phyloP scores from a whole-genome alignment of 2,113 vertebrate genomes.

The Scopus umbretta region DNA sequence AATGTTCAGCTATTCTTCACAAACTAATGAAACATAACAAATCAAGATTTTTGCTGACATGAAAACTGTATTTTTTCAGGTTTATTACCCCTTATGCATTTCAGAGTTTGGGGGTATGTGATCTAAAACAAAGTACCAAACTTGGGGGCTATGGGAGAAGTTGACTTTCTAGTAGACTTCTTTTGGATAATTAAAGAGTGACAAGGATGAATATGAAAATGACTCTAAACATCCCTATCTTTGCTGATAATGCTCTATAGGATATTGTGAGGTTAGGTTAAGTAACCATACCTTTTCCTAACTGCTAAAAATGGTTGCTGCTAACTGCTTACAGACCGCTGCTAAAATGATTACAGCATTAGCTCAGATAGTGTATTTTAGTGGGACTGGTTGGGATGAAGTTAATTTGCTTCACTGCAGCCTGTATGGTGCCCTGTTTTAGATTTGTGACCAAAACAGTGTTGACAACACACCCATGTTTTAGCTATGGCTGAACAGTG shows the following conservation, averaged over 20 bases:
- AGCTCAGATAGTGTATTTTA: background rate
- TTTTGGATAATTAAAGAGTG: background rate
- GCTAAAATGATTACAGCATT: background rate
- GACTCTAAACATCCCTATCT: background rate
- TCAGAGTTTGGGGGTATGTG: background rate
- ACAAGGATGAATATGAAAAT: background rate
- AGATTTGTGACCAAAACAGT: background rate
- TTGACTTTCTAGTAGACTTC: background rate
- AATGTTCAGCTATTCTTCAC: background rate
- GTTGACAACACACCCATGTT: background rate
- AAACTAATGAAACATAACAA: background rate
- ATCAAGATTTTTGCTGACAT: background rate
- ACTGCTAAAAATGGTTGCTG: background rate
- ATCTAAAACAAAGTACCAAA: background rate
- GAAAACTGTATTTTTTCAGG: background rate
- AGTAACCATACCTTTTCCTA: background rate
- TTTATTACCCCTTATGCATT: background rate
- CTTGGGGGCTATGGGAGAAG: background rate
- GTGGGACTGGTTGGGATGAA: background rate
- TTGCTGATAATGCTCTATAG: background rate
- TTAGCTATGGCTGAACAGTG: rapidly evolving
- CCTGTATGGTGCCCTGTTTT: background rate
- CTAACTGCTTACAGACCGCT: background rate
- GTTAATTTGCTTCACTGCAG: background rate
- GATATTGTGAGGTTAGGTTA: background rate